Conservation (phyloP, 2,888 invertebrate genomes). For the Junonia oenone region DNA sequence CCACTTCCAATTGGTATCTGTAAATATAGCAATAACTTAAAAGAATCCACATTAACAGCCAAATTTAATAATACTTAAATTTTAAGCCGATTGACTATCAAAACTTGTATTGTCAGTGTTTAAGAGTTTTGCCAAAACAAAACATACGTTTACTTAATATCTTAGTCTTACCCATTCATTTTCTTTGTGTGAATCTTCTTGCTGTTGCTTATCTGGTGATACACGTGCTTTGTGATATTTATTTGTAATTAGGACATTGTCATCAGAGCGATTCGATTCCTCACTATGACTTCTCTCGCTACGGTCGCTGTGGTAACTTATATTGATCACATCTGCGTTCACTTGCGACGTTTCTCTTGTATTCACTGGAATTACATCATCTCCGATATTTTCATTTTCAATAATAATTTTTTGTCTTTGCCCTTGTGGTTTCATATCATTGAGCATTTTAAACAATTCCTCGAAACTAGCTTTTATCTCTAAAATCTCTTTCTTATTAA, state of each 20-base stretch:
- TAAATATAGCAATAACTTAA: too few species aligned
- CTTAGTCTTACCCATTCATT: constrained; percentile 37
- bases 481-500: constrained; percentile 38
- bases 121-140: too few species aligned
- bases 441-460: constrained; percentile 42
- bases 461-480: constrained; percentile 45
- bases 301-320: constrained; percentile 32
- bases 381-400: not conserved
- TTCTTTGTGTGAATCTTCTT: not conserved
- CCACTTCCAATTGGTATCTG: constrained; percentile 70
- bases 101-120: too few species aligned
- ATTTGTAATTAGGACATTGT: constrained; percentile 39
- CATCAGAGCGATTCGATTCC: constrained; percentile 37
- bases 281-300: constrained; percentile 32
- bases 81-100: too few species aligned
- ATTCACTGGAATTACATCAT: not conserved
- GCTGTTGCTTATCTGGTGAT: not conserved
- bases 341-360: not conserved
- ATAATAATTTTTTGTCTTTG: constrained; percentile 21
- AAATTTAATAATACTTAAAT: too few species aligned
- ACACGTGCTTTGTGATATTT: constrained; percentile 32
- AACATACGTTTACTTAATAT: not conserved
- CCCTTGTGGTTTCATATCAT: constrained; percentile 39
- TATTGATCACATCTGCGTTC: constrained; percentile 38
- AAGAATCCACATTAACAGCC: too few species aligned